A percentile compares a stretch with the other conserved stretches of the same genome.
Evolutionary conservation across 2,888 invertebrate species (phyloP).

Genomic region (Andrena flavipes): DNA sequence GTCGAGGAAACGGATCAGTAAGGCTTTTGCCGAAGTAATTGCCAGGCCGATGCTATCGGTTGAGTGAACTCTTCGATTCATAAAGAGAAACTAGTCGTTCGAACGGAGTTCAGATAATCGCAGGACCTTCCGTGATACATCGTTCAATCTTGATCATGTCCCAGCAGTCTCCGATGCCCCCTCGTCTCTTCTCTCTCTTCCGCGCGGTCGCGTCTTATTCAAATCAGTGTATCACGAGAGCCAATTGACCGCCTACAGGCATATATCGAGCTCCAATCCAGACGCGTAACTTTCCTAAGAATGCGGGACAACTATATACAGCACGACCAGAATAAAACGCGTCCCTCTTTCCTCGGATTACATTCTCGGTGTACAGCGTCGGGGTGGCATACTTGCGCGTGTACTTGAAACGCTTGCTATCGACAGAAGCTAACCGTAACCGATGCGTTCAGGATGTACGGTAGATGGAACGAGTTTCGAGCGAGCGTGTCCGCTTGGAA

Average conservation of each 20-base stretch:
- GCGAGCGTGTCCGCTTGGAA: conserved; percentile 54
- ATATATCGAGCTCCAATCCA: neutral
- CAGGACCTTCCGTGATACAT: neutral
- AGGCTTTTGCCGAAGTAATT: neutral
- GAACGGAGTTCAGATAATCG: neutral
- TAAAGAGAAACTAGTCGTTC: neutral
- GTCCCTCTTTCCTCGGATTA: conserved; percentile 34
- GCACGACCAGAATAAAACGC: conserved; percentile 50
- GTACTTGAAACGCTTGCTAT: conserved; percentile 15
- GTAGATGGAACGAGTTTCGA: conserved; percentile 52
- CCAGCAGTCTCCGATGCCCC: neutral
- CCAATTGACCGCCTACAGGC: conserved; percentile 28
- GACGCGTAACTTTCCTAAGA: conserved; percentile 59
- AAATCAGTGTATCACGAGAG: conserved; percentile 28
- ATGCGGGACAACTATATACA: conserved; percentile 60
- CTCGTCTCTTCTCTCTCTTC: neutral
- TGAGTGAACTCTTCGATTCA: neutral
- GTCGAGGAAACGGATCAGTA: too few species aligned
- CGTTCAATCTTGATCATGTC: neutral
- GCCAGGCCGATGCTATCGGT: neutral
- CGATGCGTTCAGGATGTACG: conserved; percentile 46
- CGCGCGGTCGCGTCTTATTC: neutral
- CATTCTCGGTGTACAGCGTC: conserved; percentile 8
- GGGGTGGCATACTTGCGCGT: neutral
- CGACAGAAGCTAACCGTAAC: conserved; percentile 37